These are phyloP conservation scores for Microvelia longipes DNA, from an alignment of 1,140 invertebrate genomes.

Conservation along the genomic window DNA sequence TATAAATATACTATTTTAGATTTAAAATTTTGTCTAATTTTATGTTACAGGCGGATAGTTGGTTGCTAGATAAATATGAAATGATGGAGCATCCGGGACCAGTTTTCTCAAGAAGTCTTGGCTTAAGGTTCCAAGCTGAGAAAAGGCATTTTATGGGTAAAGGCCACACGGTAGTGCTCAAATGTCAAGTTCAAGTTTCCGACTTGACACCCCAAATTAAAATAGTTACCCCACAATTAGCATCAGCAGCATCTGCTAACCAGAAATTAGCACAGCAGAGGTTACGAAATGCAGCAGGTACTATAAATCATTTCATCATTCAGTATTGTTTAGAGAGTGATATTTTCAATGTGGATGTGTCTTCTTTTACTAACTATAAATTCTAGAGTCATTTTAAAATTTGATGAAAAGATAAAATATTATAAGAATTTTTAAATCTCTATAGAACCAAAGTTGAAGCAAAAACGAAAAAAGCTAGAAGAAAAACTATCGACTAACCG, in stretches of 20 bases:
- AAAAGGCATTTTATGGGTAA: constrained; percentile 16
- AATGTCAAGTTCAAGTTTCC: constrained; percentile 66
- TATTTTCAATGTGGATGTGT: neutral
- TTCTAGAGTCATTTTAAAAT: neutral
- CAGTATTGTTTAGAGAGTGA: neutral
- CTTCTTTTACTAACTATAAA: neutral
- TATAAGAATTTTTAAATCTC: neutral
- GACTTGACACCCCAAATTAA: constrained; percentile 29
- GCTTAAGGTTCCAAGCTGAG: constrained; percentile 16
- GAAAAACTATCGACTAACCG: no score
- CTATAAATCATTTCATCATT: neutral
- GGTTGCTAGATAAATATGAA: constrained; percentile 11
- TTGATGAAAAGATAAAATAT: neutral
- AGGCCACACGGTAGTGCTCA: constrained; percentile 27
- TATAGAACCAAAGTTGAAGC: no score
- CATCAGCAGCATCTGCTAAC: constrained; percentile 7
- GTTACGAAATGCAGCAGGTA: neutral
- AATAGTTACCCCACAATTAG: constrained; percentile 10
- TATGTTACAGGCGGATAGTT: constrained; percentile 17
- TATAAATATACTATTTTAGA: no score
- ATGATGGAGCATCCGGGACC: constrained; percentile 10
- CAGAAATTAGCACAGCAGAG: constrained; percentile 14
- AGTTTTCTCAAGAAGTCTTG: constrained; percentile 15
- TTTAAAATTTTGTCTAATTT: no score
- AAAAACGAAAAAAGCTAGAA: no score